phyloP scores from a whole-genome alignment of 2,888 invertebrate genomes.

The Amblyjoppa proteus region DNA sequence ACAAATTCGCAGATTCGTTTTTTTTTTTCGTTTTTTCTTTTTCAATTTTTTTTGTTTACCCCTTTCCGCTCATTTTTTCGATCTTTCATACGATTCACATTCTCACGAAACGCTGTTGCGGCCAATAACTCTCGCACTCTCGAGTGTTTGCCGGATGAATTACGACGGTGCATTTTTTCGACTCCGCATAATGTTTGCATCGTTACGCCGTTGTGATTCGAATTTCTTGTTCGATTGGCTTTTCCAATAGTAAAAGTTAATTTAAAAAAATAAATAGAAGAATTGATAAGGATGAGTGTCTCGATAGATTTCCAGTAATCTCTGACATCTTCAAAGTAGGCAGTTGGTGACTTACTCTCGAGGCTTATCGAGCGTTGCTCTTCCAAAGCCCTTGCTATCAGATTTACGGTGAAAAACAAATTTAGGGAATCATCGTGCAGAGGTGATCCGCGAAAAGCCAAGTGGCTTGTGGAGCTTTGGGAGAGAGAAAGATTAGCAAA shows the following conservation, averaged over 20 bases:
- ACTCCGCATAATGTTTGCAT: neutral
- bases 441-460: constrained; percentile 8
- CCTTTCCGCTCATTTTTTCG: constrained; percentile 36
- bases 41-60: neutral
- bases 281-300: constrained; percentile 9
- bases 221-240: neutral
- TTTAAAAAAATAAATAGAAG: neutral
- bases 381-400: neutral
- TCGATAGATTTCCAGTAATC: constrained; percentile 19
- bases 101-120: constrained; percentile 12
- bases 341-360: constrained; percentile 1
- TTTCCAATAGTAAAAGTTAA: neutral
- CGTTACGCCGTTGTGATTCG: constrained; percentile 28
- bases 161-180: constrained; percentile 6
- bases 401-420: constrained; percentile 4
- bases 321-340: constrained; percentile 7
- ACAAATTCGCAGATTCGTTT: constrained; percentile 50
- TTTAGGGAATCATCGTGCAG: neutral
- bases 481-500: constrained; percentile 6
- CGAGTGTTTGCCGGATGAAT: constrained; percentile 33
- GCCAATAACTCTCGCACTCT: constrained; percentile 14
- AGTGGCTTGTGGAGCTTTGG: neutral
- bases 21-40: constrained; percentile 17
- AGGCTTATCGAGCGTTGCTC: constrained; percentile 39
- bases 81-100: constrained; percentile 28